Evolutionary conservation across 2,797 vertebrate species (phyloP).

Genomic region (Lophotriccus pileatus): DNA sequence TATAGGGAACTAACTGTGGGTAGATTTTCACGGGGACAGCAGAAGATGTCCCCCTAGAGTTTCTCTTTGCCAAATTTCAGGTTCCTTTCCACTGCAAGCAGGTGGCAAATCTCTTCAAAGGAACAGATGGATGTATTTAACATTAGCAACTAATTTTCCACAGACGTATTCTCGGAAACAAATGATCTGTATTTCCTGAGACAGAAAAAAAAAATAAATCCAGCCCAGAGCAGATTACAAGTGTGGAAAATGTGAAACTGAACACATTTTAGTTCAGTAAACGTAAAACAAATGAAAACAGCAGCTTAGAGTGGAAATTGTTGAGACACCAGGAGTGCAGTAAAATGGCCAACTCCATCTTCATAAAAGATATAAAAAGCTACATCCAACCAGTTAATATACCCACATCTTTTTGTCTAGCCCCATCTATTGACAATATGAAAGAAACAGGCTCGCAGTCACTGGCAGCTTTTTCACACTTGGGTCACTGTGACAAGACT

Average conservation of each 20-base stretch:
- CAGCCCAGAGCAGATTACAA: neutral
- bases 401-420: neutral
- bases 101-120: constrained; percentile 41
- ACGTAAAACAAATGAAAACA: constrained; percentile 1
- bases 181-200: constrained; percentile 25
- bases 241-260: constrained; percentile 44
- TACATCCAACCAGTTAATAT: neutral
- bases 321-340: neutral
- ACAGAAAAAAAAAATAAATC: neutral
- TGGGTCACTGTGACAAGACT: neutral
- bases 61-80: neutral
- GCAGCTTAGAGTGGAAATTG: neutral
- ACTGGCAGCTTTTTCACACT: accelerated
- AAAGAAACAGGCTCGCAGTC: neutral
- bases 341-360: neutral
- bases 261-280: neutral
- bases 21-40: neutral
- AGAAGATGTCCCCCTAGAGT: neutral
- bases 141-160: constrained; percentile 40
- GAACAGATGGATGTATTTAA: constrained; percentile 44
- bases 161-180: neutral
- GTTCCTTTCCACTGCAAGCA: constrained; percentile 11
- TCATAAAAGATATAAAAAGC: neutral
- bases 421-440: neutral
- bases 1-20: neutral